phyloP scores from a whole-genome alignment of 2,797 vertebrate species.

The Tenualosa thibaudeaui region DNA sequence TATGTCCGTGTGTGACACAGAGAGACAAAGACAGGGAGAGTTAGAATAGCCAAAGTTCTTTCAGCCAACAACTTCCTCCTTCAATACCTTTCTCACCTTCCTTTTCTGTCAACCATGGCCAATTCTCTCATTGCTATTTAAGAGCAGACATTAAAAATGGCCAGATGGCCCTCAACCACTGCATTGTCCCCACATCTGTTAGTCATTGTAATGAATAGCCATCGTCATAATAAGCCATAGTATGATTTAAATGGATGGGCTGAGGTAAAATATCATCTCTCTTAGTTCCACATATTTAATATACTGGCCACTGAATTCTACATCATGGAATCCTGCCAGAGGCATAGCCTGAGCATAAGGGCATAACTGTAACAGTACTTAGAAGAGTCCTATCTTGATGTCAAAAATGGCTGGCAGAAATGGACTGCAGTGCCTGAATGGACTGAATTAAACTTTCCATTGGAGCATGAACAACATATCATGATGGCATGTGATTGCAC shows the following conservation, averaged over 20 bases:
- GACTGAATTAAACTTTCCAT: too few relatives aligned
- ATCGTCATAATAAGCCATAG: not conserved
- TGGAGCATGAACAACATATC: too few relatives aligned
- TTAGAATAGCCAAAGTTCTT: not conserved
- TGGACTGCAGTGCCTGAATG: too few relatives aligned
- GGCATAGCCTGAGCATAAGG: too few relatives aligned
- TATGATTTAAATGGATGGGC: not conserved
- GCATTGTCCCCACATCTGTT: not conserved
- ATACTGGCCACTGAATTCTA: not conserved
- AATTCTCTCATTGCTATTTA: not conserved
- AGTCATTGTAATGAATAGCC: not conserved
- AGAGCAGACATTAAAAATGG: not conserved
- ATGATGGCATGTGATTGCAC: too few relatives aligned
- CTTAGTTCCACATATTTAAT: not conserved
- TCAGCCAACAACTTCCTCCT: not conserved
- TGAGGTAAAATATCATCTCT: not conserved
- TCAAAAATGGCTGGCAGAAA: too few relatives aligned
- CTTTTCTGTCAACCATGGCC: not conserved
- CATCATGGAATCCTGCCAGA: too few relatives aligned
- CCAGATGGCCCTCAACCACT: not conserved
- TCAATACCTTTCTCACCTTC: not conserved
- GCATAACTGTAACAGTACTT: too few relatives aligned
- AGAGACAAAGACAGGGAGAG: not conserved
- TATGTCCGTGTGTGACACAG: not conserved
- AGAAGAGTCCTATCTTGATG: too few relatives aligned